Conservation (phyloP, 2,797 vertebrate genomes). For the Hippocampus kuda region DNA sequence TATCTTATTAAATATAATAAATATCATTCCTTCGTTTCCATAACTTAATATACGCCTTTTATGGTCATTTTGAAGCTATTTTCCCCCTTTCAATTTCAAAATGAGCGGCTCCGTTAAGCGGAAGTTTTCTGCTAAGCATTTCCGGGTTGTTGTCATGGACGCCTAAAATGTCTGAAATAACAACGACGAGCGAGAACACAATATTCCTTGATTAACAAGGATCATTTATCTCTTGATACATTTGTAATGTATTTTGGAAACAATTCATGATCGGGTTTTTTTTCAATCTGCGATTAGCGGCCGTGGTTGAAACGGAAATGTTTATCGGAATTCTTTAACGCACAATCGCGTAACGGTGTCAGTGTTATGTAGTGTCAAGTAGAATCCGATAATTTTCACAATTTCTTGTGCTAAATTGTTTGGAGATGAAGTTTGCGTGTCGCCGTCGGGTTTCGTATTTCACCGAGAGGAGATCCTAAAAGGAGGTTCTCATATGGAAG, state of each 20-base stretch:
- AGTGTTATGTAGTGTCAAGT: not conserved
- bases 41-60: not conserved
- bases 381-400: not conserved
- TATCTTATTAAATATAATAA: not conserved
- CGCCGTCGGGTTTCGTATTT: constrained; percentile 13
- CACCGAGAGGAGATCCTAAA: constrained; percentile 8
- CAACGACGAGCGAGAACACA: constrained; percentile 1
- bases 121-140: constrained; percentile 41
- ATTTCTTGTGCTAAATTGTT: not conserved
- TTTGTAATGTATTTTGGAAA: not conserved
- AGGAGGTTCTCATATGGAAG: constrained; percentile 18
- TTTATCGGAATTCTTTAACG: not conserved
- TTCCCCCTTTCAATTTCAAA: not conserved
- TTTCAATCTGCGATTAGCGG: too few relatives aligned
- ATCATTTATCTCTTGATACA: not conserved
- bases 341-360: not conserved
- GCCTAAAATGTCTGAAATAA: constrained; percentile 46
- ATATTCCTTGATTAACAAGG: constrained; percentile 4
- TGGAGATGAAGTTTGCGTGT: constrained; percentile 7
- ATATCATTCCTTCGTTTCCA: too few relatives aligned
- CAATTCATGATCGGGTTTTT: not conserved
- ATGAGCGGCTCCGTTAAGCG: constrained; percentile 42
- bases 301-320: not conserved
- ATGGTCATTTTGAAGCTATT: fast-evolving
- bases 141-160: constrained; percentile 65